phyloP scores from a whole-genome alignment of 2,888 invertebrate species.

The Drosophila conformis region DNA sequence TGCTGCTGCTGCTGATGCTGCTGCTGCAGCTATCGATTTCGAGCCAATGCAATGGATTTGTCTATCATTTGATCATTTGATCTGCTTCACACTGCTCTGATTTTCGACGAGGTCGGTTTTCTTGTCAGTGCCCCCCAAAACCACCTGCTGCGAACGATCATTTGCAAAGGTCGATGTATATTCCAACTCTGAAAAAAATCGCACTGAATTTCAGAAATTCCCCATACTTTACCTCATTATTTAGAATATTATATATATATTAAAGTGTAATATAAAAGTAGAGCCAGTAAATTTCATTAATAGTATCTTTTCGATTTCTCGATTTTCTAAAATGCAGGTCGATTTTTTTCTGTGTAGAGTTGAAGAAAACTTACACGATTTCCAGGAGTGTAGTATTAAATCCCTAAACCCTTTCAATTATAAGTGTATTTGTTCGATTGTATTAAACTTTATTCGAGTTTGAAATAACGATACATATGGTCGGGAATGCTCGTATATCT shows the following conservation, averaged over 20 bases:
- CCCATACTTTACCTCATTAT: not conserved
- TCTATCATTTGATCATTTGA: conserved; percentile 61
- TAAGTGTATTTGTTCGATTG: conserved; percentile 2
- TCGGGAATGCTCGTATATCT: conserved; percentile 20
- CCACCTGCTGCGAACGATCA: not conserved
- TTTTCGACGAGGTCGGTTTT: conserved; percentile 43
- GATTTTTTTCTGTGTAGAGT: too few species aligned
- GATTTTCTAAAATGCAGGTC: not conserved
- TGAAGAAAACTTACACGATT: too few species aligned
- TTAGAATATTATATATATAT: not conserved
- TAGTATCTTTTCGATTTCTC: too few species aligned
- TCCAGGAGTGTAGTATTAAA: too few species aligned
- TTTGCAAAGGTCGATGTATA: not conserved
- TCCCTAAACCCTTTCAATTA: not conserved
- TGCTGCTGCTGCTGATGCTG: not conserved
- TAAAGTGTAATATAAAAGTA: not conserved
- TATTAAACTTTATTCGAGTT: conserved; percentile 56
- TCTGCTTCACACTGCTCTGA: conserved; percentile 65
- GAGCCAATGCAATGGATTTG: conserved; percentile 48
- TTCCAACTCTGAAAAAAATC: not conserved
- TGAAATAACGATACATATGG: conserved; percentile 30
- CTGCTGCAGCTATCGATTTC: conserved; percentile 46
- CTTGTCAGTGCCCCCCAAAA: not conserved
- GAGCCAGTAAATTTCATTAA: not conserved
- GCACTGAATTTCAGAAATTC: not conserved